These are phyloP conservation scores for Clunio marinus DNA, from an alignment of 2,888 invertebrate species.

Conservation along the genomic window DNA sequence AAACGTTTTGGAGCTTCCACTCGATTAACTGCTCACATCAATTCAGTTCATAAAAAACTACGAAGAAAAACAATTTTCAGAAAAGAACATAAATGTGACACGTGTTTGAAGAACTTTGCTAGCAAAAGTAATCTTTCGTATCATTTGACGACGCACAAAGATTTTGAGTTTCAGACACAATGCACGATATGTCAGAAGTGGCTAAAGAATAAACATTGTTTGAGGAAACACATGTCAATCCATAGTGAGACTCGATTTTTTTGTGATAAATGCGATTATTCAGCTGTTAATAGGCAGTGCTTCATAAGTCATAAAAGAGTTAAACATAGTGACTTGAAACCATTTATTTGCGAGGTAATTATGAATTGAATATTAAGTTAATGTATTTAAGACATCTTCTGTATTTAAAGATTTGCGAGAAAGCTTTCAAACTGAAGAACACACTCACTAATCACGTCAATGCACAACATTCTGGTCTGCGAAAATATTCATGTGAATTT, in stretches of 20 bases:
- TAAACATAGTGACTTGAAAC: conserved; percentile 41
- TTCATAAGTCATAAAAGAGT: conserved; percentile 41
- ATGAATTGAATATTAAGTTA: not conserved
- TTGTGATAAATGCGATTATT: conserved; percentile 41
- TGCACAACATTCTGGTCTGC: conserved; percentile 42
- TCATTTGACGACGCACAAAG: conserved; percentile 42
- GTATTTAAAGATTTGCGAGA: conserved; percentile 39
- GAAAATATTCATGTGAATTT: conserved; percentile 42
- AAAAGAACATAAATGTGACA: conserved; percentile 41
- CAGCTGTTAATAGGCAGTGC: conserved; percentile 41
- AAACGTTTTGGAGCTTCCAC: conserved; percentile 41
- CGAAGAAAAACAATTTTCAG: too few relatives aligned
- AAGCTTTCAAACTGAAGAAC: conserved; percentile 42
- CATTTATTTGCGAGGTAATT: conserved; percentile 40
- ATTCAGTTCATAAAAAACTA: conserved; percentile 40
- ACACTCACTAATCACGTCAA: conserved; percentile 41
- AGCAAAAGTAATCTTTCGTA: conserved; percentile 42
- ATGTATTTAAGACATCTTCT: not conserved
- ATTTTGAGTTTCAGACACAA: conserved; percentile 41
- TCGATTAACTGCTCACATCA: conserved; percentile 41
- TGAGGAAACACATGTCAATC: conserved; percentile 42
- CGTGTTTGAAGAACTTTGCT: conserved; percentile 42
- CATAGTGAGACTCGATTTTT: conserved; percentile 40
- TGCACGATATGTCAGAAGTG: conserved; percentile 42
- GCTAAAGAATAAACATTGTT: conserved; percentile 42